A percentile compares a stretch with the other conserved stretches of the same genome.
phyloP scores from a whole-genome alignment of 1,140 invertebrate species.

The Archivesica marissinica region DNA sequence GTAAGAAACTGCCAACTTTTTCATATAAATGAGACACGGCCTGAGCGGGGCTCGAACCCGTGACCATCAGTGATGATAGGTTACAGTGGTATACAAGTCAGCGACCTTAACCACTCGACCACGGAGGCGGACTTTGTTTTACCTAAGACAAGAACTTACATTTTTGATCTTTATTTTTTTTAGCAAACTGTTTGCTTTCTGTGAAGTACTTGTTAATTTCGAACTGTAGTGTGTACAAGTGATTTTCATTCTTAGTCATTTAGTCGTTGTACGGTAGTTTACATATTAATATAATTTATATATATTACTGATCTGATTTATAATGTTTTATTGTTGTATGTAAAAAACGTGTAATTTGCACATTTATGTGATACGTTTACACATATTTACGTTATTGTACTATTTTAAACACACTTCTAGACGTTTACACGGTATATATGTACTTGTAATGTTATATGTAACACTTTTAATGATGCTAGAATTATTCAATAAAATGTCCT shows the following conservation, averaged over 20 bases:
- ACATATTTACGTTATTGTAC: not conserved
- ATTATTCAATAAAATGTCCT: conserved; percentile 28
- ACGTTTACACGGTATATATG: conserved; percentile 41
- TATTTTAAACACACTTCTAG: not conserved
- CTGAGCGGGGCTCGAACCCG: too few species aligned
- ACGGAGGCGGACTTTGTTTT: not conserved
- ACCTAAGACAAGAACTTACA: not conserved
- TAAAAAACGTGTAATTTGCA: not conserved
- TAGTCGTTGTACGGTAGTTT: not conserved
- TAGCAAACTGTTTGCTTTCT: not conserved
- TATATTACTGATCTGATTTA: not conserved
- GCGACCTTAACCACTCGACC: not conserved
- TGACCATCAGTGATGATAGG: too few species aligned
- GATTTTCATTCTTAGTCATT: not conserved
- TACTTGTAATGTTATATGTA: conserved; percentile 34
- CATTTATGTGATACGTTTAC: not conserved
- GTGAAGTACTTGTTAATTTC: not conserved
- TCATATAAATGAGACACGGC: too few species aligned
- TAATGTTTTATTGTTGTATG: not conserved
- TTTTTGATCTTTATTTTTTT: not conserved
- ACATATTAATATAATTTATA: not conserved
- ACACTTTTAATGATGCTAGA: conserved; percentile 28
- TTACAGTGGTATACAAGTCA: not conserved
- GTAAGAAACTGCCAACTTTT: too few species aligned
- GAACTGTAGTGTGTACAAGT: not conserved